phyloP scores from a whole-genome alignment of 2,888 invertebrate genomes.

The Melieria omissa region DNA sequence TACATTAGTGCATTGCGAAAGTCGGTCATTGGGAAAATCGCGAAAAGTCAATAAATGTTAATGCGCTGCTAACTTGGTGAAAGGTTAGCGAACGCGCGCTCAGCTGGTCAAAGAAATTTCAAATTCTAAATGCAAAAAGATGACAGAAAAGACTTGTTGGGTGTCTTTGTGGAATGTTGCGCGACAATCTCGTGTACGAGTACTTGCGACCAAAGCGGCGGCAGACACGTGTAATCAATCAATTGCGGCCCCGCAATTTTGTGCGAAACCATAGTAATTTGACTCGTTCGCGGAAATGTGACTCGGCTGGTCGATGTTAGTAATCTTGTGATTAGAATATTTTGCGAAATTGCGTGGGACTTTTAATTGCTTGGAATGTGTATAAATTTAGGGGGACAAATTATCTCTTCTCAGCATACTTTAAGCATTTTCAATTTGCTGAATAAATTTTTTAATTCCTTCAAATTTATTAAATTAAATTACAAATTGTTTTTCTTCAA shows the following conservation, averaged over 20 bases:
- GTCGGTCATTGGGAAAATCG: conserved; percentile 56
- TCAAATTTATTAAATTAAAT: no score
- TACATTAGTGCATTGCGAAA: conserved; percentile 60
- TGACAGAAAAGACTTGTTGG: background rate
- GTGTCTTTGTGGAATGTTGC: background rate
- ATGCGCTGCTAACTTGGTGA: conserved; percentile 39
- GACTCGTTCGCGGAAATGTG: conserved; percentile 11
- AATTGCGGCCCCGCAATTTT: background rate
- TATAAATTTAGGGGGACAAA: no score
- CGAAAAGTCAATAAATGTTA: conserved; percentile 52
- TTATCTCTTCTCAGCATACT: no score
- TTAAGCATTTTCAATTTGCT: no score
- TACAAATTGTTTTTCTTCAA: no score
- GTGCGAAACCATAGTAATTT: conserved; percentile 11
- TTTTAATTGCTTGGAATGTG: no score
- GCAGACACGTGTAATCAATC: background rate
- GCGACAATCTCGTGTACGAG: background rate
- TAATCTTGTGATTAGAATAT: no score
- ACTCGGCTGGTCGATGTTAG: background rate
- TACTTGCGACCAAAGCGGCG: background rate
- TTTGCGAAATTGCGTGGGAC: no score
- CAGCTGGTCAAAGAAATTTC: background rate
- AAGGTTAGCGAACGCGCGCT: no score
- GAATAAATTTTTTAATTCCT: no score
- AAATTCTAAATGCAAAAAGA: background rate